Evolutionary conservation across 2,888 invertebrate genomes (phyloP).

Genomic region (Harpalus rubripes): DNA sequence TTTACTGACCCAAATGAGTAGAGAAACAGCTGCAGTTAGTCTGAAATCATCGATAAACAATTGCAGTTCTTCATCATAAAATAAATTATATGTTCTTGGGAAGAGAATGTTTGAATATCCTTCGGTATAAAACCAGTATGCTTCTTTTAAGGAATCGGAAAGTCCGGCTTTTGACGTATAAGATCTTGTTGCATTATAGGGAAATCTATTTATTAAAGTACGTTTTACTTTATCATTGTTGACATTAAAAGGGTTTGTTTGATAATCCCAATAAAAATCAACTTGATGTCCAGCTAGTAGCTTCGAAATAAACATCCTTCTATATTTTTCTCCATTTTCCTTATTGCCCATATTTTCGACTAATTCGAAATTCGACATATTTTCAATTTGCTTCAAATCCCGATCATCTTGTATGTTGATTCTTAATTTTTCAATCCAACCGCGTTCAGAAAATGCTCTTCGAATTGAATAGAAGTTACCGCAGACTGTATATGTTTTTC

Average conservation of each 20-base stretch:
- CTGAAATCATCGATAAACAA: slow-evolving; percentile 86
- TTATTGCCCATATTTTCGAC: slow-evolving; percentile 73
- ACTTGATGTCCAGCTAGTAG: slow-evolving; percentile 82
- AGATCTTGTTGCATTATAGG: slow-evolving; percentile 74
- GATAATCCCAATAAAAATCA: slow-evolving; percentile 86
- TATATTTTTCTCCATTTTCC: slow-evolving; percentile 72
- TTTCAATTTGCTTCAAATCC: slow-evolving; percentile 70
- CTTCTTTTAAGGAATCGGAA: slow-evolving; percentile 80
- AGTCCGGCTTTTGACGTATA: slow-evolving; percentile 79
- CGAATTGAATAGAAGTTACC: slow-evolving; percentile 80
- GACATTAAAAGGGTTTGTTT: slow-evolving; percentile 73
- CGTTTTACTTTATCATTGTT: slow-evolving; percentile 74
- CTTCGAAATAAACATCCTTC: slow-evolving; percentile 79
- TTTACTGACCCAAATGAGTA: slow-evolving; percentile 83
- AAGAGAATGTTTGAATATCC: slow-evolving; percentile 83
- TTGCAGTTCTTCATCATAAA: slow-evolving; percentile 80
- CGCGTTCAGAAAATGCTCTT: slow-evolving; percentile 82
- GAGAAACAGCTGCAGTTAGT: slow-evolving; percentile 87
- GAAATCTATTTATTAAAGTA: slow-evolving; percentile 75
- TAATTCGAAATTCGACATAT: slow-evolving; percentile 72
- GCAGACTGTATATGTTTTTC: slow-evolving; percentile 80
- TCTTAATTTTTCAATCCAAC: slow-evolving; percentile 87
- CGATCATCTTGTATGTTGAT: slow-evolving; percentile 71
- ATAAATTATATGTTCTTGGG: slow-evolving; percentile 86
- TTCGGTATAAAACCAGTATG: slow-evolving; percentile 82